Evolutionary conservation across 2,113 vertebrate species (phyloP).

Genomic region (Aplodontia rufa): DNA sequence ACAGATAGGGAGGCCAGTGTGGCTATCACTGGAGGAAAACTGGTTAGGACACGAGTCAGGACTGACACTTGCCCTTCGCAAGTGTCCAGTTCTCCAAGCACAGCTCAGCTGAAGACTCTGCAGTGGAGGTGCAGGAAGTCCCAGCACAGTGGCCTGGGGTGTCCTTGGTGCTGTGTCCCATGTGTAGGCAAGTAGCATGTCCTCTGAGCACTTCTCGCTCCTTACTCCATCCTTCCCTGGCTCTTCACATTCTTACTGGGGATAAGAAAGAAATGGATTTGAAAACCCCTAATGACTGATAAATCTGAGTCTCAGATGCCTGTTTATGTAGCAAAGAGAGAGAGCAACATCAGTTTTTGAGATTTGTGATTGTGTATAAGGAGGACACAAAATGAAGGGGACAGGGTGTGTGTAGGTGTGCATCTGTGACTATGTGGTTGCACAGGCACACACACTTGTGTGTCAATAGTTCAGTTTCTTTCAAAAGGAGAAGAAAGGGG

Average conservation of each 20-base stretch:
- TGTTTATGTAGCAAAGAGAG: neutral
- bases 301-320: neutral
- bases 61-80: rapidly evolving
- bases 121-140: too few relatives aligned
- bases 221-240: neutral
- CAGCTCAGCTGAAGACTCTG: too few relatives aligned
- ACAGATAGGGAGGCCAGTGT: neutral
- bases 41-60: neutral
- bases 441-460: too few relatives aligned
- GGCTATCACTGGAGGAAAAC: neutral
- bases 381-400: neutral
- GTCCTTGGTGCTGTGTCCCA: neutral
- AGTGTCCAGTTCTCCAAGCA: rapidly evolving
- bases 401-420: neutral
- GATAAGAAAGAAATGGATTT: neutral
- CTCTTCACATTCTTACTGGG: neutral
- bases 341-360: neutral
- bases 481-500: too few relatives aligned
- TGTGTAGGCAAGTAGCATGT: rapidly evolving
- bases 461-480: neutral
- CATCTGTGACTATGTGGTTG: neutral
- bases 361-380: neutral
- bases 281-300: neutral
- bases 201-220: too few relatives aligned
- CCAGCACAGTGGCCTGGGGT: neutral